Percentiles rank a stretch among this genome's conserved stretches.
Evolutionary conservation across 2,797 vertebrate species (phyloP).

Genomic region (Crotalus adamanteus): DNA sequence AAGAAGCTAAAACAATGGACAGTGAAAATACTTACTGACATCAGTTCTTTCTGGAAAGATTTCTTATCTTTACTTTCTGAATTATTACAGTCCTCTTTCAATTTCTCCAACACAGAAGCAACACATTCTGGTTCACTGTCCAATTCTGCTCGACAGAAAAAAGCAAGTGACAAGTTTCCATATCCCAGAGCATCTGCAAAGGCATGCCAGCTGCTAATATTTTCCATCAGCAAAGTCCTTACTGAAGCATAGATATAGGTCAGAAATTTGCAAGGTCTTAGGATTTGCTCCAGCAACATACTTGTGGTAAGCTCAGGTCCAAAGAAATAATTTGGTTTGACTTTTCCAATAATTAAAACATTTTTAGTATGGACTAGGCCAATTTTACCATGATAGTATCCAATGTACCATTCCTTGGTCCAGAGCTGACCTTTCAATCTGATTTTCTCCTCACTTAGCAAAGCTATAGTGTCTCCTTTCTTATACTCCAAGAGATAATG

Average conservation of each 20-base stretch:
- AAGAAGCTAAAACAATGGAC: neutral
- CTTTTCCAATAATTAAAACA: slow-evolving; percentile 86
- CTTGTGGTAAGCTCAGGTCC: slow-evolving; percentile 90
- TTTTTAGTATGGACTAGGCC: slow-evolving; percentile 95
- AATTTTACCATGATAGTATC: slow-evolving; percentile 90
- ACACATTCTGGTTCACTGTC: slow-evolving; percentile 93
- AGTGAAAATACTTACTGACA: slow-evolving; percentile 80
- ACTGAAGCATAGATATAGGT: slow-evolving; percentile 97
- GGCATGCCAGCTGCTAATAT: slow-evolving; percentile 89
- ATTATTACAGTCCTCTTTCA: slow-evolving; percentile 95
- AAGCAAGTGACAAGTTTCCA: slow-evolving; percentile 81
- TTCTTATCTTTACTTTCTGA: slow-evolving; percentile 88
- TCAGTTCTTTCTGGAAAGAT: slow-evolving; percentile 96
- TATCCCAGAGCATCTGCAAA: slow-evolving; percentile 93
- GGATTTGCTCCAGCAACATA: slow-evolving; percentile 88
- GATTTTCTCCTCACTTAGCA: slow-evolving; percentile 95
- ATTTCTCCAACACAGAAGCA: slow-evolving; percentile 92
- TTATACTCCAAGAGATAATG: slow-evolving; percentile 95
- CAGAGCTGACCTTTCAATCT: slow-evolving; percentile 90
- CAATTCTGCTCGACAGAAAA: slow-evolving; percentile 88
- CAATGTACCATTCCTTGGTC: slow-evolving; percentile 98
- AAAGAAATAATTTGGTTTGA: slow-evolving; percentile 83
- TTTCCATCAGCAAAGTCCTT: slow-evolving; percentile 94
- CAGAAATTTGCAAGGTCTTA: slow-evolving; percentile 94
- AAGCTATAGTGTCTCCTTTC: slow-evolving; percentile 89